Conservation (phyloP, 2,888 invertebrate genomes). For the Cerceris rybyensis region DNA sequence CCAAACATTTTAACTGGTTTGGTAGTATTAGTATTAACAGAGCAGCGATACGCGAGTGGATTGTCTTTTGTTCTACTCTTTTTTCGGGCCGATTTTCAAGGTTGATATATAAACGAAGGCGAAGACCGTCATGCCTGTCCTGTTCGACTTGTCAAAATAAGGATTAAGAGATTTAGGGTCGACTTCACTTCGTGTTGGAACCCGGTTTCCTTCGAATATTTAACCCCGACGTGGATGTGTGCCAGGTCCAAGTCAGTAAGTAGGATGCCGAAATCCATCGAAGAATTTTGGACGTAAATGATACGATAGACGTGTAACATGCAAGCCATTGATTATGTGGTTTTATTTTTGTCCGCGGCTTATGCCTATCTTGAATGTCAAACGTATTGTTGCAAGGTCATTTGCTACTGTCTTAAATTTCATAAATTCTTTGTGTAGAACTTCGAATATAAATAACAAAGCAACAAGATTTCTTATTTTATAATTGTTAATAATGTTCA, state of each 20-base stretch:
- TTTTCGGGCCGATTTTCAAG: constrained; percentile 43
- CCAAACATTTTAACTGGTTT: too few relatives aligned
- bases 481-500: too few relatives aligned
- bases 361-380: too few relatives aligned
- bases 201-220: constrained; percentile 31
- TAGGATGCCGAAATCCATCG: constrained; percentile 29
- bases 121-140: constrained; percentile 69
- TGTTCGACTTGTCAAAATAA: constrained; percentile 76
- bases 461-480: too few relatives aligned
- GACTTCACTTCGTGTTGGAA: constrained; percentile 50
- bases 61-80: constrained; percentile 36
- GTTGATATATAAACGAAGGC: constrained; percentile 53
- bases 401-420: too few relatives aligned
- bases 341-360: too few relatives aligned
- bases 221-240: constrained; percentile 17
- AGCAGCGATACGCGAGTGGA: constrained; percentile 50
- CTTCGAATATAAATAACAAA: too few relatives aligned
- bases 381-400: too few relatives aligned
- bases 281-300: constrained; percentile 38
- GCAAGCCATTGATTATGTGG: too few relatives aligned
- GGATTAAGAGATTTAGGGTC: constrained; percentile 74
- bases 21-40: constrained; percentile 56
- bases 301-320: background rate
- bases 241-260: constrained; percentile 18
- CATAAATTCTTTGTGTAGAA: too few relatives aligned